phyloP scores from a whole-genome alignment of 2,888 invertebrate species.

The Macaria notata region DNA sequence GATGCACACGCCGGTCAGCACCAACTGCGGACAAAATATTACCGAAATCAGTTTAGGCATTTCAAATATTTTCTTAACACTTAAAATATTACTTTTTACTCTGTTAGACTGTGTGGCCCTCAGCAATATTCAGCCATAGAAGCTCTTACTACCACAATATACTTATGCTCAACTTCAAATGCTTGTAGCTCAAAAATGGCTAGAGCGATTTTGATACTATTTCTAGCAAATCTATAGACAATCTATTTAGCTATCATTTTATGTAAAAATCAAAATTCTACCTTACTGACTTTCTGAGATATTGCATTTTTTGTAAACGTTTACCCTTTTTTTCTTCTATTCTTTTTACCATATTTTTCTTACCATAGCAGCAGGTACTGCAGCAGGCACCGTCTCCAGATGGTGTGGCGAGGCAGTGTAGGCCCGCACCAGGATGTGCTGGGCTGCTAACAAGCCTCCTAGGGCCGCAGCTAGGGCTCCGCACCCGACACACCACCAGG shows the following conservation, averaged over 20 bases:
- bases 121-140: too few relatives aligned
- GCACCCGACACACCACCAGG: slow-evolving; percentile 91
- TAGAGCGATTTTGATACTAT: neutral
- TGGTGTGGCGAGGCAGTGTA: slow-evolving; percentile 90
- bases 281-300: neutral
- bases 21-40: slow-evolving; percentile 83
- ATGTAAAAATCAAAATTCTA: neutral
- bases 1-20: slow-evolving; percentile 92
- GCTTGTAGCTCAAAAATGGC: neutral
- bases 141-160: too few relatives aligned
- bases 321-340: too few relatives aligned
- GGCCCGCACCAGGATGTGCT: slow-evolving; percentile 89
- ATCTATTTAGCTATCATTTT: neutral
- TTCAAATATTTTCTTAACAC: too few relatives aligned
- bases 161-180: neutral
- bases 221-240: neutral
- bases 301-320: neutral
- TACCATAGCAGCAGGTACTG: slow-evolving; percentile 95
- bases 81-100: too few relatives aligned
- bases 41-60: neutral
- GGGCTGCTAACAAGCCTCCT: slow-evolving; percentile 89
- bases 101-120: too few relatives aligned
- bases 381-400: slow-evolving; percentile 97
- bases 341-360: slow-evolving; percentile 43
- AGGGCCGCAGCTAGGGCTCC: slow-evolving; percentile 89